Evolutionary conservation across 2,797 vertebrate species (phyloP).

Genomic region (Limosa lapponica): DNA sequence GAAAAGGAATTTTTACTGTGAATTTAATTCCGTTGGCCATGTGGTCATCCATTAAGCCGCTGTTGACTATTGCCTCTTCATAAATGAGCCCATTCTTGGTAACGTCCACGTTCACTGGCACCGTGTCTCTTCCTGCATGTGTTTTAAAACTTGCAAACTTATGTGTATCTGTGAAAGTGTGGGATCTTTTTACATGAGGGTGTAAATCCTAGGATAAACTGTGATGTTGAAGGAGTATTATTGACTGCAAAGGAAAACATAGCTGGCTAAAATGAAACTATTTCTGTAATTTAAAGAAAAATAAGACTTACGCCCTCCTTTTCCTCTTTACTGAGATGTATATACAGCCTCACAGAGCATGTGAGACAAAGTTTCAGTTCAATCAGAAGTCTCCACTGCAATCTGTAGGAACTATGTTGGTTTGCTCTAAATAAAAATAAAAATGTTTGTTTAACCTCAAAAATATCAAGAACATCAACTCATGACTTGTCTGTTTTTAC

Average conservation of each 20-base stretch:
- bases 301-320: background rate
- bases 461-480: constrained; percentile 50
- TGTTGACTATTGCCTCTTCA: background rate
- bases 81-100: background rate
- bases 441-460: constrained; percentile 57
- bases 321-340: background rate
- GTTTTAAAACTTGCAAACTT: background rate
- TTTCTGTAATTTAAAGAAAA: constrained; percentile 12
- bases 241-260: background rate
- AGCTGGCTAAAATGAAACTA: background rate
- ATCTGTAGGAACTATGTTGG: background rate
- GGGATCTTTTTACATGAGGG: background rate
- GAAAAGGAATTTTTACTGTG: background rate
- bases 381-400: background rate
- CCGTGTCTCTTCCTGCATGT: background rate
- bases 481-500: constrained; percentile 61
- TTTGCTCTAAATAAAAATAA: constrained; percentile 43
- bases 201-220: constrained; percentile 8
- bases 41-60: background rate
- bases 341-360: background rate
- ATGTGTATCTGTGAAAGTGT: background rate
- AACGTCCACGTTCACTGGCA: background rate
- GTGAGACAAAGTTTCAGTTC: background rate
- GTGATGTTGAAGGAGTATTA: background rate
- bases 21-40: background rate